Base-by-base conservation (phyloP, 2,888 invertebrate genomes). In the Rhamphomyia laevipes region DNA sequence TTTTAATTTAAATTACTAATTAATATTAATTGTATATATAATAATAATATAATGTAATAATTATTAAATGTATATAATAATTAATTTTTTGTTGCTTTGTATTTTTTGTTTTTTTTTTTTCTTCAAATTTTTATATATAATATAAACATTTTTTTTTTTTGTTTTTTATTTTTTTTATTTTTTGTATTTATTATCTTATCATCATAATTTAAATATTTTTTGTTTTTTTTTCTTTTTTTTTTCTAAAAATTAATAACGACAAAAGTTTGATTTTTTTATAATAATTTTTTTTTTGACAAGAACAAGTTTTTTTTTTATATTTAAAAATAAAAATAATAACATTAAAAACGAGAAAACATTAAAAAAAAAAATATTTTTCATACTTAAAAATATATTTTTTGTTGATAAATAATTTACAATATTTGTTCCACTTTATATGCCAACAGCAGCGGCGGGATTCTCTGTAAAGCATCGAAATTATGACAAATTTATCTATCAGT, bases 201-300 rank as follows among this genome's bases (percentile, higher is more conserved):
- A 21, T 21, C 23, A 27, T n/a, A 35, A 35, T 13, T n/a, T 13
- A 13, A n/a, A 35, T n/a, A 35, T 5, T 11, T 33, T 21, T 21
- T 17, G 12, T 18, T 41, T 17, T 18, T 17, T 17, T 41, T 21
- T 18, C n/a, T 41, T 21, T 41, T 41, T 13, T 41, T 41, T 18
- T n/a, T 23, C 42, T 42, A 42, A 42, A 42, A 42, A 21, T 42
- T 42, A 42, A 42, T 42, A 42, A 42, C 42, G 42, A 42, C 42
- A 42, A 42, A 42, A 42, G 27, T 35, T 42, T 42, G 18, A 12
- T 40, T 40, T 40, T n/a, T 40, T 40, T 6, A 27, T 4, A 27
- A 27, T 27, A 27, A 27, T n/a, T 10, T 42, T 42, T 23, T 42
- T 21, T 23, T 42, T 27, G 42, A 42, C 27, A 42, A 42, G 42